Base-by-base conservation (phyloP, 1,140 invertebrate genomes). In the Andricus grossulariae region DNA sequence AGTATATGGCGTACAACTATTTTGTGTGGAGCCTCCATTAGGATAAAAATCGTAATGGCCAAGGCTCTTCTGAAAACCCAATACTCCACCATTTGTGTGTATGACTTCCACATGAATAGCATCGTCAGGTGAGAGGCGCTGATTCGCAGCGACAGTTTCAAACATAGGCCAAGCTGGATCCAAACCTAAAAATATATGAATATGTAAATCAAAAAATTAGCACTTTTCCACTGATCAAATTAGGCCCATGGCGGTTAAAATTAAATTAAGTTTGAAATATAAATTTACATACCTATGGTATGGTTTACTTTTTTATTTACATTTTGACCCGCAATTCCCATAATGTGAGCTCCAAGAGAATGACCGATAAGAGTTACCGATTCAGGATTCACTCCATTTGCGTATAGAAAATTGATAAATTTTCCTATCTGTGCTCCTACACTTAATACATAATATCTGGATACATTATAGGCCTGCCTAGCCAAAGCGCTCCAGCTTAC, bases 61-160 rank as follows among this genome's bases (percentile, higher is more conserved):
- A 18, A 92, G 83, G 0, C 90, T 86, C 18, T 92, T 90, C 3
- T 72, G 77, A 78, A 91, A 88, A 0, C 93, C 94, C 45, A 95
- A 90, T 15, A 92, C 54, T 13, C 91, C 92, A 4, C 89, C 92
- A 82, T 94, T 93, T 0, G 95, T 95, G 80, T 96, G 95, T 73
- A 96, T 94, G 0, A 94, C 93, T 87, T 95, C 94, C 0, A 96
- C 95, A 73, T 94, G 94, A 11, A 88, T 73, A 0, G 92, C 95
- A 83, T 95, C 95, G 55, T 90, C 91, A 51, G 89, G 88, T 82
- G 95, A 94, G 2, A 97, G 85, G 8, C 95, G 91, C 18, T 92
- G 90, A 50, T 89, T 87, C n/a, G 90, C 90, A 70, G 91, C 91
- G 66, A 88, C 86, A 15, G 89, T 60, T 0, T 88, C 87, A 81